A percentile compares a stretch with the other conserved stretches of the same genome.
Conservation (phyloP, 1,140 invertebrate species). For the Drosophila simulans region DNA sequence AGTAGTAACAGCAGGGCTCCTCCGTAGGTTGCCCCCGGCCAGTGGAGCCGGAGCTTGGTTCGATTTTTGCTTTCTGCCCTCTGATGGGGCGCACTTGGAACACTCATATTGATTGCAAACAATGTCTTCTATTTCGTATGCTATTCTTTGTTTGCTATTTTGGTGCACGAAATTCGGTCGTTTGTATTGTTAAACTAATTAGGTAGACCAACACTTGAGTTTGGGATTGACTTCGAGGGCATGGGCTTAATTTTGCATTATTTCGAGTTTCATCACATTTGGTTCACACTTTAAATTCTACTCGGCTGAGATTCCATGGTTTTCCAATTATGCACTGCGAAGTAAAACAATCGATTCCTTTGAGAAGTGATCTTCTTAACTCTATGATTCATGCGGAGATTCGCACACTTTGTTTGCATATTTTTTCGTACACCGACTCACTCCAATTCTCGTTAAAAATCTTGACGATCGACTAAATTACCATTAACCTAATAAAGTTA, state of each 20-base stretch:
- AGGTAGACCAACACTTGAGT: conserved; percentile 58
- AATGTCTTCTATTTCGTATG: conserved; percentile 42
- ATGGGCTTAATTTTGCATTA: conserved; percentile 63
- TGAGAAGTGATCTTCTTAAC: background rate
- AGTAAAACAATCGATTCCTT: conserved; percentile 14
- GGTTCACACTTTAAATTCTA: conserved; percentile 48
- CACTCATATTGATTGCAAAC: conserved; percentile 74
- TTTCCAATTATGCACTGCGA: conserved; percentile 30
- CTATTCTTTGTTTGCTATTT: conserved; percentile 52
- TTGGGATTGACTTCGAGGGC: conserved; percentile 26
- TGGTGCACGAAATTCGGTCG: conserved; percentile 45
- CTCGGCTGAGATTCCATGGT: conserved; percentile 43
- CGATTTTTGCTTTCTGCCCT: conserved; percentile 54
- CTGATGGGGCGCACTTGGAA: conserved; percentile 69
- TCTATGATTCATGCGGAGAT: conserved; percentile 17
- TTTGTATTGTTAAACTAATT: conserved; percentile 75
- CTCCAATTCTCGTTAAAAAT: conserved; percentile 21
- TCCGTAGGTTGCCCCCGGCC: conserved; percentile 29
- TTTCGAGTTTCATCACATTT: conserved; percentile 47
- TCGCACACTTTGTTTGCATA: conserved; percentile 18
- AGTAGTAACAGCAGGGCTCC: conserved; percentile 56
- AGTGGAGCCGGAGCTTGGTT: conserved; percentile 19
- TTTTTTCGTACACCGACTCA: conserved; percentile 6
- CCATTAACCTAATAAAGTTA: conserved; percentile 34
- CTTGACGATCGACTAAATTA: conserved; percentile 18